Conservation (phyloP, 2,113 vertebrate genomes). For the Gallinago media region DNA sequence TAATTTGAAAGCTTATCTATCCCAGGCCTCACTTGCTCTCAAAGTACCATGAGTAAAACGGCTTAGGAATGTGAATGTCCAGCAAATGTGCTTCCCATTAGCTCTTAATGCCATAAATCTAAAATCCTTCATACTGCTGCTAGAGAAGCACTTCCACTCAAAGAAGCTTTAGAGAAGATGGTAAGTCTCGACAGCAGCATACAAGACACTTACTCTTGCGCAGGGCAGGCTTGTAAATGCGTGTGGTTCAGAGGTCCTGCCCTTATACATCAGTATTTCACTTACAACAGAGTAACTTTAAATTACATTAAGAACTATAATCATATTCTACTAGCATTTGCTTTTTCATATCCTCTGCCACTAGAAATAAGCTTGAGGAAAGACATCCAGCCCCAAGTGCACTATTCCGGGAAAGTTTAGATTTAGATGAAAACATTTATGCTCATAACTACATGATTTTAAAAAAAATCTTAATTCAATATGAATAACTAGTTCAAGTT, state of each 20-base stretch:
- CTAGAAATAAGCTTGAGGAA: constrained; percentile 25
- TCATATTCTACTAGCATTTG: neutral
- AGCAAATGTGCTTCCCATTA: constrained; percentile 23
- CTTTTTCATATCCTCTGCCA: constrained; percentile 16
- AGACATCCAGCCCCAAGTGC: neutral
- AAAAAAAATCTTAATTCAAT: neutral
- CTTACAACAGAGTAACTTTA: constrained; percentile 4
- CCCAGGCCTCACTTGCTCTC: neutral
- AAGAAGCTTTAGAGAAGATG: neutral
- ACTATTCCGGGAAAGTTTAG: neutral
- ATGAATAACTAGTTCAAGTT: constrained; percentile 12
- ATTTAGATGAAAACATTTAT: neutral
- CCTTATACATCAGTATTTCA: neutral
- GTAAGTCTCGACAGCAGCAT: neutral
- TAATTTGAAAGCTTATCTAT: neutral
- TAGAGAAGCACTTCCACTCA: neutral
- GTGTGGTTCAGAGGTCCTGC: neutral
- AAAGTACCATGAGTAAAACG: neutral
- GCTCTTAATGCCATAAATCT: constrained; percentile 31
- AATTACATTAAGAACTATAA: constrained; percentile 15
- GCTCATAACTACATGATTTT: neutral
- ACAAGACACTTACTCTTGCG: neutral
- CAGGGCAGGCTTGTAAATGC: neutral
- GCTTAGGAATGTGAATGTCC: neutral
- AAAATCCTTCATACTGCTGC: constrained; percentile 15